A percentile compares a stretch with the other conserved stretches of the same genome.
These are phyloP conservation scores for Alaudala cheleensis DNA, from an alignment of 2,113 vertebrate genomes.

Conservation along the genomic window DNA sequence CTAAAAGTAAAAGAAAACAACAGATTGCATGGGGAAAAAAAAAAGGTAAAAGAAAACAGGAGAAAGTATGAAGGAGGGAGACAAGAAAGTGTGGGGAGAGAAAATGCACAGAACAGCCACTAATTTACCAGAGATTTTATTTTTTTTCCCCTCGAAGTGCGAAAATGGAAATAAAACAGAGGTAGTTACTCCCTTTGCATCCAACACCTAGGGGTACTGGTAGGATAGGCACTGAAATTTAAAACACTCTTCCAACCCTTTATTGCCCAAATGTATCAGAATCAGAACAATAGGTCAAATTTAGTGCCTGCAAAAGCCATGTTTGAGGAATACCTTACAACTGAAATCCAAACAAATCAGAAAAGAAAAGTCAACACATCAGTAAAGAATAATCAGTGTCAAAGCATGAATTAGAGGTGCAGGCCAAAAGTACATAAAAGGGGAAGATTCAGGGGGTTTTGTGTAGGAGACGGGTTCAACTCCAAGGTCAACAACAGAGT, in stretches of 20 bases:
- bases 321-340: not conserved
- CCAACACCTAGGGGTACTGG: not conserved
- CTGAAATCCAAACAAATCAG: not conserved
- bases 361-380: not conserved
- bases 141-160: not conserved
- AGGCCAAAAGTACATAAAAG: not conserved
- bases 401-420: not conserved
- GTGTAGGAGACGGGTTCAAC: not conserved
- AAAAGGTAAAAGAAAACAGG: not conserved
- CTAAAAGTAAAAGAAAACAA: conserved; percentile 40
- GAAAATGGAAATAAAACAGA: not conserved
- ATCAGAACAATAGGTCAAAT: not conserved
- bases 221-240: not conserved
- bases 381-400: not conserved
- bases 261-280: not conserved
- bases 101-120: not conserved
- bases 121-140: not conserved
- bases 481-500: not conserved
- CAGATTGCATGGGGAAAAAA: not conserved
- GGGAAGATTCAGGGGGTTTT: not conserved
- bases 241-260: not conserved
- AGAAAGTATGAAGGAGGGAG: not conserved
- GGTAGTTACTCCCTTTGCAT: not conserved
- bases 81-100: not conserved
- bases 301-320: not conserved